Evolutionary conservation across 2,888 invertebrate species (phyloP).

Genomic region (Ecliptopera silaceata): DNA sequence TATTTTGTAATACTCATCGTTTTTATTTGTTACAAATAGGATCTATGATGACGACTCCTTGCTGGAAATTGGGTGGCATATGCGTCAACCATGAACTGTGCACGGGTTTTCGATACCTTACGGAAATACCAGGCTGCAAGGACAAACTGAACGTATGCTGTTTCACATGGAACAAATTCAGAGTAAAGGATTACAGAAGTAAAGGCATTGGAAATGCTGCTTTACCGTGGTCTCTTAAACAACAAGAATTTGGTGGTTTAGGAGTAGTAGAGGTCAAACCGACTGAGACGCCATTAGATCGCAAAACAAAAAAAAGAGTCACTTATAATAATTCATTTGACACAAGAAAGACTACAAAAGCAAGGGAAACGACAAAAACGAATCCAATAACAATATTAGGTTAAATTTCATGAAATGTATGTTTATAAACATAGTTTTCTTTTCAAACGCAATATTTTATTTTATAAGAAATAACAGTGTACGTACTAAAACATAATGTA

Average conservation of each 20-base stretch:
- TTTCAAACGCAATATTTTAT: no score
- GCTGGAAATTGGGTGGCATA: constrained; percentile 67
- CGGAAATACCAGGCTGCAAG: constrained; percentile 66
- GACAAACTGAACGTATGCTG: constrained; percentile 66
- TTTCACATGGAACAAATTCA: constrained; percentile 64
- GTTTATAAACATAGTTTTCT: no score
- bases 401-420: no score
- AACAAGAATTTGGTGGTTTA: constrained; percentile 54
- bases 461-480: no score
- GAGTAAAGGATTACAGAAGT: constrained; percentile 53
- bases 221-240: constrained; percentile 55
- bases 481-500: no score
- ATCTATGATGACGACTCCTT: constrained; percentile 62
- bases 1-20: not conserved
- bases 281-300: not conserved
- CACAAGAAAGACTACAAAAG: no score
- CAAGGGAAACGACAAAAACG: not conserved
- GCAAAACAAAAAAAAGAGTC: not conserved
- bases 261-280: constrained; percentile 46
- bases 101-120: constrained; percentile 48
- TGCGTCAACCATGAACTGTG: constrained; percentile 65
- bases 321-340: no score
- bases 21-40: constrained; percentile 45
- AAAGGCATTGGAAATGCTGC: constrained; percentile 49
- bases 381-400: not conserved